Base-by-base conservation (phyloP, 2,797 vertebrate genomes). In the Percopsis omiscomaycus region DNA sequence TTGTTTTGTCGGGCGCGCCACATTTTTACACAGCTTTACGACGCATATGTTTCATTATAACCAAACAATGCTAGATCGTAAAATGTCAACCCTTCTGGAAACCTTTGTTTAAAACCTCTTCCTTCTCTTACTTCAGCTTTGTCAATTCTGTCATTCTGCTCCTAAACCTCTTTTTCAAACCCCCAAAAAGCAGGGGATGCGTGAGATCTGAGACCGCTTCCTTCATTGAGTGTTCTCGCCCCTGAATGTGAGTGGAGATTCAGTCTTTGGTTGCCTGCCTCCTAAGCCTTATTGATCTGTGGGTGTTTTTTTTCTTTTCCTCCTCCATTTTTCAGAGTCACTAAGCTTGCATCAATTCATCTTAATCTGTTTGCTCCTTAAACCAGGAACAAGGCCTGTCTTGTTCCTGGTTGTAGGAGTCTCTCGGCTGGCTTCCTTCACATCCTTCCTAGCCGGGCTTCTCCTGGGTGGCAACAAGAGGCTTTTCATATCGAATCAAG, bases 351-450 rank as follows among this genome's bases (percentile, higher is more conserved):
- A 90, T 92, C 89, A 88, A 89, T 91, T 89, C 84, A 87, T 91
- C 91, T 92, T 91, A 91, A 92, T 92, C 91, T 91, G 89, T 90
- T 91, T 91, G 89, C 88, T 92, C 88, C 89, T 90, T 92, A 92
- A 92, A 92, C 87, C 87, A 69, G 89, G 90, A 92, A 94, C 91
- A 94, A 93, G 91, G 90, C 89, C 85, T 60, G 80, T 90, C 89
- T 92, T 94, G 92, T 94, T 92, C 89, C 84, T 86, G 85, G 83
- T 88, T 89, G 89, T 90, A 86, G 89, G 85, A 88, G 88, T 89
- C 89, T 89, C 85, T 86, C 85, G 73, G 86, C 85, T 87, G 86
- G 86, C 83, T 91, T 91, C 86, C 83, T 85, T 89, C 83, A 87
- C 89, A 91, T 92, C 91, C 90, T 85, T 88, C 82, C 84, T 81